These are phyloP conservation scores for Zophobas atratus DNA, from an alignment of 1,140 invertebrate species.

Conservation along the genomic window DNA sequence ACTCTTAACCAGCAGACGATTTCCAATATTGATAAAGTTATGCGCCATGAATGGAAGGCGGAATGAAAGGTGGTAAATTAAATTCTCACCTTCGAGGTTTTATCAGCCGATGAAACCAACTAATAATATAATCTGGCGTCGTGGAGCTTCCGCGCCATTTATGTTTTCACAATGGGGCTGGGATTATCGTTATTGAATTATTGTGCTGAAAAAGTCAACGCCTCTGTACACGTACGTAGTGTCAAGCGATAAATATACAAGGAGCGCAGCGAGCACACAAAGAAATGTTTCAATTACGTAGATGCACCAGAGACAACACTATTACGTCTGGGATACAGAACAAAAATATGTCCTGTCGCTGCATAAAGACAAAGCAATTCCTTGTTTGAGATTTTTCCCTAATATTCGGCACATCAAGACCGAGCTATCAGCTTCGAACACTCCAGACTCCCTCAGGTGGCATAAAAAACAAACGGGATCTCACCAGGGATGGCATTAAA, in stretches of 20 bases:
- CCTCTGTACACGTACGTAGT: neutral
- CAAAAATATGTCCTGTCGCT: neutral
- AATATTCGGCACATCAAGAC: constrained; percentile 7
- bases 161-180: constrained; percentile 27
- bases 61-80: constrained; percentile 12
- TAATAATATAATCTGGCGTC: constrained; percentile 37
- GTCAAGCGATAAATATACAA: neutral
- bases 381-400: constrained; percentile 11
- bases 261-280: no score
- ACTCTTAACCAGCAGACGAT: neutral
- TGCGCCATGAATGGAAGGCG: constrained; percentile 1
- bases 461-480: constrained; percentile 34
- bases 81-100: constrained; percentile 37
- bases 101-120: constrained; percentile 31
- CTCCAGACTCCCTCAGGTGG: constrained; percentile 32
- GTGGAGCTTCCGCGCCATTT: constrained; percentile 29
- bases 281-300: no score
- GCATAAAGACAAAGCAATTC: neutral
- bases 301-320: no score
- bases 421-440: constrained; percentile 34
- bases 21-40: constrained; percentile 38
- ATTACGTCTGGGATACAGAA: no score
- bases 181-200: constrained; percentile 39
- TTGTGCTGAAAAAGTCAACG: constrained; percentile 17
- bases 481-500: constrained; percentile 35